These are phyloP conservation scores for Epinotia brunnichana DNA, from an alignment of 2,888 invertebrate genomes.

Conservation along the genomic window DNA sequence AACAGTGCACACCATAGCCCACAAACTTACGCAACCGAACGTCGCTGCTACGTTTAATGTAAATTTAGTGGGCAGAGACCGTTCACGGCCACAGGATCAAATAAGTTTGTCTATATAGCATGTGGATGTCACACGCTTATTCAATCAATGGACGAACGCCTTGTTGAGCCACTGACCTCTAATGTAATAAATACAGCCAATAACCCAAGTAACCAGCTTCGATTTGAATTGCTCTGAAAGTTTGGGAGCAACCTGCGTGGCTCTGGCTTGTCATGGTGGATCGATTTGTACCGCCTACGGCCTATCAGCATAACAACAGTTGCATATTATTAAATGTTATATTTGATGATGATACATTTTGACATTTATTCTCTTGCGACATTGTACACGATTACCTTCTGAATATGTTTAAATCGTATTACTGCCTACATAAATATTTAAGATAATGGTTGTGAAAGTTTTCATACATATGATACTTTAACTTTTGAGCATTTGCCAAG, in stretches of 20 bases:
- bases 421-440: conserved; percentile 25
- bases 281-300: conserved; percentile 36
- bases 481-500: conserved; percentile 29
- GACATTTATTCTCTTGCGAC: conserved; percentile 27
- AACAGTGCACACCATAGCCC: conserved; percentile 15
- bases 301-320: conserved; percentile 38
- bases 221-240: not conserved
- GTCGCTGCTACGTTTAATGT: conserved; percentile 14
- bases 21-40: not conserved
- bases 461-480: no score
- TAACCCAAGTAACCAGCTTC: conserved; percentile 20
- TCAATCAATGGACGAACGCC: conserved; percentile 71
- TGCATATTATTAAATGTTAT: conserved; percentile 36
- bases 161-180: conserved; percentile 57
- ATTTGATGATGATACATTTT: conserved; percentile 36
- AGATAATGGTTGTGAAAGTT: conserved; percentile 18
- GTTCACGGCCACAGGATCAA: conserved; percentile 35
- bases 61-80: conserved; percentile 16
- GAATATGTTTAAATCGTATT: conserved; percentile 6
- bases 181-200: conserved; percentile 37
- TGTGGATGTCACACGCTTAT: conserved; percentile 60
- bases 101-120: conserved; percentile 41
- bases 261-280: conserved; percentile 16
- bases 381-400: not conserved
- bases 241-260: conserved; percentile 15